Base-by-base conservation (phyloP, 2,888 invertebrate species). In the Cantharis lateralis region DNA sequence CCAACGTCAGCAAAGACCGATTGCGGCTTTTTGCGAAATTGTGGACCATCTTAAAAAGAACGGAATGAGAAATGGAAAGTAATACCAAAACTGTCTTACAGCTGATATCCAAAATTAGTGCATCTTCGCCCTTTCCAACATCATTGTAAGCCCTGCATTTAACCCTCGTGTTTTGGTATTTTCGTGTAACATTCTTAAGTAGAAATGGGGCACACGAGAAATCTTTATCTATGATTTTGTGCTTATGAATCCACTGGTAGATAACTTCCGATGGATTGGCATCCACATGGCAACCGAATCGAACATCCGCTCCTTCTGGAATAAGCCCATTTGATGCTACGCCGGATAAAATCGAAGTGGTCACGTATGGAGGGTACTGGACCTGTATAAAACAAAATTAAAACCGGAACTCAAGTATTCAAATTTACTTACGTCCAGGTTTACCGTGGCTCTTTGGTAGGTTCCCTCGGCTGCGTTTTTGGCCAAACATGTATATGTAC, bases 81-180 rank as follows among this genome's bases (percentile, higher is more conserved):
- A 10, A 15, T 20, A 9, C 11, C 10, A 18, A 64, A n/a, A 10
- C 11, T 18, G 69, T 93, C 97, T 95, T 91, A 98, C 98, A 98
- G 84, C 95, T 95, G 72, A 98, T 94, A 87, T 96, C 95, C 81
- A 98, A 89, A 0, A 94, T 94, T 87, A 95, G 94, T 48, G 95
- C 94, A 83, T 96, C 95, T 86, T 95, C 95, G 83, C 96, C 96
- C 84, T 95, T 95, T 1, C 98, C 98, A 11, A 98, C 96, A 2
- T 93, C 92, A 87, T 98, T 98, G 85, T 93, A 93, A 1, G 96
- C 98, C 86, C 96, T 95, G 87, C 98, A 98, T 86, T 95, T 96
- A 78, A 98, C 93, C 70, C 94, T 94, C 15, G 95, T 94, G 81
- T 96, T 95, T 87, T 98, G 96, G 85, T 94, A 93, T 83, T 93